Conservation (phyloP, 2,888 invertebrate genomes). For the Aelia acuminata region DNA sequence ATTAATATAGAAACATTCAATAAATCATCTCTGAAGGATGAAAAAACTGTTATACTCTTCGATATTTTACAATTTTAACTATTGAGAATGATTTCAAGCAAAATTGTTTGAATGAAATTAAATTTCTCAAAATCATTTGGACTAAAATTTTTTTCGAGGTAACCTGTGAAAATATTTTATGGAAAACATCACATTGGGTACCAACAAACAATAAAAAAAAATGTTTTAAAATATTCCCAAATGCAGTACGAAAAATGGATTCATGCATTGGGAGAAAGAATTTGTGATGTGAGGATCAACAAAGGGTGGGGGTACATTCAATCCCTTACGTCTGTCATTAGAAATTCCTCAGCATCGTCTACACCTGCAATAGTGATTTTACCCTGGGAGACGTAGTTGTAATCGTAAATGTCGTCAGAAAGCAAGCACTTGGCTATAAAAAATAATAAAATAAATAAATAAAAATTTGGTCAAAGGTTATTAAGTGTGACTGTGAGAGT, state of each 20-base stretch:
- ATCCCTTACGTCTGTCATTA: conserved; percentile 88
- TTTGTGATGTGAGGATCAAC: background rate
- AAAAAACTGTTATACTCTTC: no score
- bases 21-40: no score
- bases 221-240: background rate
- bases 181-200: background rate
- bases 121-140: background rate
- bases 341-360: conserved; percentile 95
- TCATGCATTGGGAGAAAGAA: background rate
- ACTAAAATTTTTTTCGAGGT: background rate
- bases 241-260: background rate
- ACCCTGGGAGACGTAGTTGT: conserved; percentile 96
- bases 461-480: background rate
- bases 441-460: conserved; percentile 29
- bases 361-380: conserved; percentile 94
- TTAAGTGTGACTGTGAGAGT: background rate
- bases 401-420: conserved; percentile 91
- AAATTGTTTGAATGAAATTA: no score
- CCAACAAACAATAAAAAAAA: background rate
- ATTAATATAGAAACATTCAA: no score
- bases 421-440: conserved; percentile 75
- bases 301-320: background rate
- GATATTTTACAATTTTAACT: no score
- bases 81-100: no score
- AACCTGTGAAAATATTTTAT: background rate